These are phyloP conservation scores for Darevskia mixta DNA, from an alignment of 2,797 vertebrate genomes.

Conservation along the genomic window DNA sequence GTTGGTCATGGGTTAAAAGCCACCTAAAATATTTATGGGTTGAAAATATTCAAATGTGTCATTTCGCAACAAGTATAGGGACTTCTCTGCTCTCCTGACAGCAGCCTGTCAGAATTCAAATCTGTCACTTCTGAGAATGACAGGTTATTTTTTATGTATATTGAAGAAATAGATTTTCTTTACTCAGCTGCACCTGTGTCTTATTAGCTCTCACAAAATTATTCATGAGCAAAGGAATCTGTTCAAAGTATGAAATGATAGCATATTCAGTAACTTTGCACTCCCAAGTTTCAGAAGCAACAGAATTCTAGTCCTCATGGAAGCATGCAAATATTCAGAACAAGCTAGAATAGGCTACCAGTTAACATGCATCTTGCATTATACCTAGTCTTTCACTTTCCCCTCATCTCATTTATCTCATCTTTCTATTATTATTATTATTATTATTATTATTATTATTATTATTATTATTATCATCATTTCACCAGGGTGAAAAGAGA, in stretches of 20 bases:
- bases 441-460: too few relatives aligned
- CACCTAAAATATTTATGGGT: slow-evolving; percentile 23
- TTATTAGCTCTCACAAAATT: slow-evolving; percentile 51
- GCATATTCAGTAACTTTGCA: background rate
- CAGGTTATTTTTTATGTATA: slow-evolving; percentile 48
- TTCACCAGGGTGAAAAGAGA: too few relatives aligned
- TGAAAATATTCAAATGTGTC: slow-evolving; percentile 12
- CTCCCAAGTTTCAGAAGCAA: background rate
- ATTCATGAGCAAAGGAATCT: slow-evolving; percentile 25
- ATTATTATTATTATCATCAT: too few relatives aligned
- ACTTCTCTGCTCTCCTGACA: slow-evolving; percentile 32
- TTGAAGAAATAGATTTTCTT: slow-evolving; percentile 43
- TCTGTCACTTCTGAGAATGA: slow-evolving; percentile 36
- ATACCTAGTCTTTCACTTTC: background rate
- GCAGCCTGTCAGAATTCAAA: slow-evolving; percentile 31
- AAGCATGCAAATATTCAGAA: background rate
- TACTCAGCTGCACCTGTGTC: slow-evolving; percentile 49
- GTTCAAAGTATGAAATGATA: slow-evolving; percentile 20
- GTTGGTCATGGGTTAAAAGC: slow-evolving; percentile 20
- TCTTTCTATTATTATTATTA: background rate
- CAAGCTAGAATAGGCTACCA: background rate
- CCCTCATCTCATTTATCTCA: background rate
- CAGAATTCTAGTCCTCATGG: background rate
- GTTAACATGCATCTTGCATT: background rate
- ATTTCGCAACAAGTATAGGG: background rate